A percentile compares a stretch with the other conserved stretches of the same genome.
Conservation (phyloP, 2,888 invertebrate species). For the Epistrophe eligans region DNA sequence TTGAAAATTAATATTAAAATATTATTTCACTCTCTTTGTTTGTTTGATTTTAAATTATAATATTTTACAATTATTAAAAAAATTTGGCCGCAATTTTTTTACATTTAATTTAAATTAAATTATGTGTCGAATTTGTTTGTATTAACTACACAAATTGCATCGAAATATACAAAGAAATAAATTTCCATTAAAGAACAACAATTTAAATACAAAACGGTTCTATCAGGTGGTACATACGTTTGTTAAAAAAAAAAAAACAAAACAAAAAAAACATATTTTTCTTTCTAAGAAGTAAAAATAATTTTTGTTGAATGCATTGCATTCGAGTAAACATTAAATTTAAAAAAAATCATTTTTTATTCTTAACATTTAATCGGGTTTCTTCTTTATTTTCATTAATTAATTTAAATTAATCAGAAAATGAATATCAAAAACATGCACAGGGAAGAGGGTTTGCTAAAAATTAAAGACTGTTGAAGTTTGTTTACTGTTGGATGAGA, state of each 20-base stretch:
- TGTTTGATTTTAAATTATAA: conserved; percentile 58
- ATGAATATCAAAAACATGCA: conserved; percentile 69
- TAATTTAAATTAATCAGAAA: conserved; percentile 29
- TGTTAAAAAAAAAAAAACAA: conserved; percentile 27
- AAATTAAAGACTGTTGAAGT: neutral
- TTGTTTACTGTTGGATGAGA: conserved; percentile 13
- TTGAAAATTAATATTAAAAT: conserved; percentile 35
- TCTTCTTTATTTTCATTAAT: conserved; percentile 18
- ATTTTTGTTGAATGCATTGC: conserved; percentile 65
- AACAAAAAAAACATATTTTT: conserved; percentile 35
- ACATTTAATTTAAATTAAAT: conserved; percentile 24
- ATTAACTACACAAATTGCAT: conserved; percentile 41
- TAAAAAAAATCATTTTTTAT: conserved; percentile 41
- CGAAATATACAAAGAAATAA: conserved; percentile 48
- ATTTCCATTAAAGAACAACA: conserved; percentile 54
- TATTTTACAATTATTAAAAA: conserved; percentile 73
- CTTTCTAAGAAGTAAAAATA: conserved; percentile 26
- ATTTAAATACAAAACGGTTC: conserved; percentile 74
- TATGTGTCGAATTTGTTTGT: conserved; percentile 16
- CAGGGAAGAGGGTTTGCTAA: conserved; percentile 32
- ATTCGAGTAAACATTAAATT: conserved; percentile 54
- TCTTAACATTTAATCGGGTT: conserved; percentile 48
- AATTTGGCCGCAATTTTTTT: conserved; percentile 73
- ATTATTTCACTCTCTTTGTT: conserved; percentile 58
- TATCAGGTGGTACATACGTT: conserved; percentile 70